These are phyloP conservation scores for Caenorhabditis japonica DNA, from an alignment of 2,888 invertebrate species.

Conservation along the genomic window DNA sequence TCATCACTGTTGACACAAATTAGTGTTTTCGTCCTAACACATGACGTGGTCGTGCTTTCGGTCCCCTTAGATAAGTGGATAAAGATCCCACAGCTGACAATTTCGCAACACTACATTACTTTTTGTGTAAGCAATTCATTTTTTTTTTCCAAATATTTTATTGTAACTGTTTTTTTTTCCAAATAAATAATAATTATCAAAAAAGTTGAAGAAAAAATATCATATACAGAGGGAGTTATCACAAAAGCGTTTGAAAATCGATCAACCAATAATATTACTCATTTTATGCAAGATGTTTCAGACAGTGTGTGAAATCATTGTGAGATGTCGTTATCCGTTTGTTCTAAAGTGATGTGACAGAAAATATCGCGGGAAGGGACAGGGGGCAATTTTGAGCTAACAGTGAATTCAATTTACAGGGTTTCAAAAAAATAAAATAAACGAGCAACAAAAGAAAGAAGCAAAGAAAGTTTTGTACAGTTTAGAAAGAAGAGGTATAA, in stretches of 20 bases:
- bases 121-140: slow-evolving; percentile 6
- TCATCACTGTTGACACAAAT: slow-evolving; percentile 37
- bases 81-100: slow-evolving; percentile 32
- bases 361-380: slow-evolving; percentile 27
- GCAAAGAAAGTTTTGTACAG: slow-evolving; percentile 25
- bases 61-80: slow-evolving; percentile 42
- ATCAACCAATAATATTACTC: slow-evolving; percentile 20
- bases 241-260: slow-evolving; percentile 1
- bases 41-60: slow-evolving; percentile 53
- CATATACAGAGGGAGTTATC: slow-evolving; percentile 12
- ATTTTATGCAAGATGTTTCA: background rate
- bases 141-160: slow-evolving; percentile 25
- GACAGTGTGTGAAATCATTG: slow-evolving; percentile 30
- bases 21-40: slow-evolving; percentile 43
- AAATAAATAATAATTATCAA: slow-evolving; percentile 33
- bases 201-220: slow-evolving; percentile 3
- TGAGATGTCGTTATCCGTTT: slow-evolving; percentile 56
- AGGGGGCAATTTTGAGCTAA: slow-evolving; percentile 48
- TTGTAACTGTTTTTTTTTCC: slow-evolving; percentile 6
- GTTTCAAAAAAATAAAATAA: slow-evolving; percentile 3
- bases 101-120: slow-evolving; percentile 30
- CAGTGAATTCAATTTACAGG: slow-evolving; percentile 21
- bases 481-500: slow-evolving; percentile 23
- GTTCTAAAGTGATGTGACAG: slow-evolving; percentile 55
- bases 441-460: slow-evolving; percentile 18